Base-by-base conservation (phyloP, 1,140 invertebrate genomes). In the Aphelenchoides fujianensis region DNA sequence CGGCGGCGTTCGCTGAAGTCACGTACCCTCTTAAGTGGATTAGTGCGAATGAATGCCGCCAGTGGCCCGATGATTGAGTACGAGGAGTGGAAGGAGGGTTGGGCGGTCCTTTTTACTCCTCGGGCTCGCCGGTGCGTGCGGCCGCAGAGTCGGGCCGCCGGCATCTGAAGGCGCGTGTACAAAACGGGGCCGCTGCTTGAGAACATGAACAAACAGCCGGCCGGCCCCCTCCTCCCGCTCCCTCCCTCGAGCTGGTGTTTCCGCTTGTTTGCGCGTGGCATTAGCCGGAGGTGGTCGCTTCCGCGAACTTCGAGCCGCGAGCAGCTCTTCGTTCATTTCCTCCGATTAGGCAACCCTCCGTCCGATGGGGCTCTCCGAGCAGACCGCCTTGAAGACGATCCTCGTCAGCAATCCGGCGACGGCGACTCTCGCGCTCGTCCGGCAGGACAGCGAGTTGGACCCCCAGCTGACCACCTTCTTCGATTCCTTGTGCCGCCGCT, bases 381-480 rank as follows among this genome's bases (percentile, higher is more conserved):
- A 16, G 41, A 19, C 34, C n/a, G 27, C 57, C 28, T 55, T 66
- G 63, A 66, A 19, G 34, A 35, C 63, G 19, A 34, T 66, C 12
- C 36, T 66, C 27, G 34, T 66, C 32, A 37, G 36, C 3, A 66
- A 66, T 31, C 63, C 63, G 16, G 16, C 27, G 19, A 66, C 32
- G 12, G 63, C 63, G 12, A 66, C 63, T 12, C 31, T 66, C 1
- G 36, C 63, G 12, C 53, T 66, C 12, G 32, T 66, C 32, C 12
- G 31, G 32, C 9, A 35, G 2, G 27, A 30, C 1, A 35, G 41
- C 23, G 23, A 12, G 12, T 48, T 48, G 41, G 41, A 48, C 23
- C 41, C 41, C 12, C 41, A 48, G 41, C 41, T 48, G 23, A 48
- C 41, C 23, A 48, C 12, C 41, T 48, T 48, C 41, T 48, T 48